These are phyloP conservation scores for Neopelma chrysocephalum DNA, from an alignment of 2,797 vertebrate species.

Conservation along the genomic window DNA sequence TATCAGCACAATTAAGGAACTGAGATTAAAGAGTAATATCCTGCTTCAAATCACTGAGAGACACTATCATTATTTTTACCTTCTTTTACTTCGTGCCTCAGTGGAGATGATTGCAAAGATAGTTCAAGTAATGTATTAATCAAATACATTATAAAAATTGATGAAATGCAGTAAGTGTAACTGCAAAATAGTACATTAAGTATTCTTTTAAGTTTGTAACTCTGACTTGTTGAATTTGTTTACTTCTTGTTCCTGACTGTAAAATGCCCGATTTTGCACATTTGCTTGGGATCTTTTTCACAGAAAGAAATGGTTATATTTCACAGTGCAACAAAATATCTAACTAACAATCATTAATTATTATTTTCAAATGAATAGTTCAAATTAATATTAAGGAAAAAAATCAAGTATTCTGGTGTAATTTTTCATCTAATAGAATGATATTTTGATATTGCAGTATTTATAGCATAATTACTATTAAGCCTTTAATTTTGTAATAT, in stretches of 20 bases:
- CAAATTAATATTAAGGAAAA: neutral
- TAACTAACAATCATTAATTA: neutral
- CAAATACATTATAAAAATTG: neutral
- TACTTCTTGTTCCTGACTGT: neutral
- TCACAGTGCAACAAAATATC: neutral
- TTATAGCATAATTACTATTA: neutral
- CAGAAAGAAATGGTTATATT: neutral
- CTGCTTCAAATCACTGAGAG: neutral
- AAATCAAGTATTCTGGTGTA: neutral
- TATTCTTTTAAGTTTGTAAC: neutral
- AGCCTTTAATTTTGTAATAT: neutral
- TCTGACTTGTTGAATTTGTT: neutral
- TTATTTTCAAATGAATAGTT: neutral
- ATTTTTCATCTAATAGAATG: neutral
- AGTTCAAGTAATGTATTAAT: neutral
- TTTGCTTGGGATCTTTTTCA: neutral
- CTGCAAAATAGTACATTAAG: neutral
- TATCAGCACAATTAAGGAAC: neutral
- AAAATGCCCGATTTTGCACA: neutral
- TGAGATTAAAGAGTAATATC: neutral
- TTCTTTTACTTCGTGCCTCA: neutral
- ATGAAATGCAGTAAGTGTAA: neutral
- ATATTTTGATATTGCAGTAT: neutral
- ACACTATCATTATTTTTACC: neutral
- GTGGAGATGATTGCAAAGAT: neutral